These are phyloP conservation scores for Incurvaria masculella DNA, from an alignment of 2,888 invertebrate species.

Conservation along the genomic window DNA sequence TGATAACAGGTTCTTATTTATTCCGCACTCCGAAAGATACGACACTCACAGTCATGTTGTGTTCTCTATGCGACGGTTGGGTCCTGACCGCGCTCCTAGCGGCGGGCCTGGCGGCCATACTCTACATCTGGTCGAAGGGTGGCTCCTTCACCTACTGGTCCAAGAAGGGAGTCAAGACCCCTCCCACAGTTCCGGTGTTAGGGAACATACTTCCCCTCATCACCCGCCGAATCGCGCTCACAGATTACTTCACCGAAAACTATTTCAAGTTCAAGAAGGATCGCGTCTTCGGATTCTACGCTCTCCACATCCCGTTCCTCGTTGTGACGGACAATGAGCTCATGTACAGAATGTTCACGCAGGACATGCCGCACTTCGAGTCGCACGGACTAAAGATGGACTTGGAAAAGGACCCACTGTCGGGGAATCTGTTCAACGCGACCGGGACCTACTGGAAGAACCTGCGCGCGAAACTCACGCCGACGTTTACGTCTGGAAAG, in stretches of 20 bases:
- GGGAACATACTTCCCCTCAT: not conserved
- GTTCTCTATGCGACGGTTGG: no score
- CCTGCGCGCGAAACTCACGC: slow-evolving; percentile 1
- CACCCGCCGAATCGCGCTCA: not conserved
- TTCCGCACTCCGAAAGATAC: no score
- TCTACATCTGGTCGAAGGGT: not conserved
- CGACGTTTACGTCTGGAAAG: slow-evolving; percentile 3
- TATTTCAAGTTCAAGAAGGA: not conserved
- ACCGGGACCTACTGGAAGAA: slow-evolving; percentile 5
- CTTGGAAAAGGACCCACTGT: slow-evolving; percentile 3
- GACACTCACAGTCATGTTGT: no score
- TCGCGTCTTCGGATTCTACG: not conserved
- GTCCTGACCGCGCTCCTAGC: not conserved
- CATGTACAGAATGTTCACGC: not conserved
- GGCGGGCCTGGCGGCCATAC: not conserved
- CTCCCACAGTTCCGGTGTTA: not conserved
- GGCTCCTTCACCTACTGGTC: not conserved
- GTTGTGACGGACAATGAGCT: not conserved
- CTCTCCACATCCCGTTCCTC: not conserved
- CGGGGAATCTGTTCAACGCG: slow-evolving; percentile 7
- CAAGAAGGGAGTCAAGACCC: not conserved
- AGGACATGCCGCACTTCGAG: not conserved
- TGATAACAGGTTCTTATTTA: no score
- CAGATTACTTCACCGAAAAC: not conserved
- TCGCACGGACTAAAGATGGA: not conserved